These are phyloP conservation scores for Panopea generosa DNA, from an alignment of 2,888 invertebrate genomes.

Conservation along the genomic window DNA sequence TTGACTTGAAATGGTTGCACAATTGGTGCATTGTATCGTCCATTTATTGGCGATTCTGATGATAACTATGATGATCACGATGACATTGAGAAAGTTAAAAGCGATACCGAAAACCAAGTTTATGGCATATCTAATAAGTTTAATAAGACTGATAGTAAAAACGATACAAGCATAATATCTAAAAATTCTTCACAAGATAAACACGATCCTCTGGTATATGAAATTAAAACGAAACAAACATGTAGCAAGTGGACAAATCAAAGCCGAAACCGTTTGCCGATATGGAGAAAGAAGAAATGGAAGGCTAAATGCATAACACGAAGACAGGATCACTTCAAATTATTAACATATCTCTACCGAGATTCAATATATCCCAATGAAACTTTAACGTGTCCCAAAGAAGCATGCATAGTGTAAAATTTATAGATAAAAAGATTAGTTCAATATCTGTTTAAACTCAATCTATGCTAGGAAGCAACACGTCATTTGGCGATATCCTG, in stretches of 20 bases:
- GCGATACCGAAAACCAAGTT: too few species aligned
- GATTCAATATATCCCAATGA: constrained; percentile 15
- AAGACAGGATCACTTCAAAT: constrained; percentile 1
- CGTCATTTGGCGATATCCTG: constrained; percentile 40
- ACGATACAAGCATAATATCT: too few species aligned
- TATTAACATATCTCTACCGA: background rate
- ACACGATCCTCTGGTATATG: background rate
- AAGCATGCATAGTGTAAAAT: constrained; percentile 30
- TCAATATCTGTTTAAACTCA: constrained; percentile 30
- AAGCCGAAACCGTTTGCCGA: constrained; percentile 30
- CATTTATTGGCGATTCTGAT: constrained; percentile 1
- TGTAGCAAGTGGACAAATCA: background rate
- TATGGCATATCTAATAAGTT: too few species aligned
- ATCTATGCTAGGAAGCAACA: constrained; percentile 36
- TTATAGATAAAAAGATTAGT: too few species aligned
- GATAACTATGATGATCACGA: too few species aligned
- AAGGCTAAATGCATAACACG: background rate
- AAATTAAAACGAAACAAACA: background rate
- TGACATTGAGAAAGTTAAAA: too few species aligned
- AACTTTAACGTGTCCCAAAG: background rate
- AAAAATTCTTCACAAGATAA: too few species aligned
- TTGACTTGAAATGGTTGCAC: constrained; percentile 31
- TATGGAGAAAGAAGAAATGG: constrained; percentile 32
- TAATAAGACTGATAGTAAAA: too few species aligned
- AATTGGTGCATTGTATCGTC: constrained; percentile 26